Percentiles rank a stretch among this genome's conserved stretches.
Conservation (phyloP, 2,113 vertebrate species). For the Thalassoma bifasciatum region DNA sequence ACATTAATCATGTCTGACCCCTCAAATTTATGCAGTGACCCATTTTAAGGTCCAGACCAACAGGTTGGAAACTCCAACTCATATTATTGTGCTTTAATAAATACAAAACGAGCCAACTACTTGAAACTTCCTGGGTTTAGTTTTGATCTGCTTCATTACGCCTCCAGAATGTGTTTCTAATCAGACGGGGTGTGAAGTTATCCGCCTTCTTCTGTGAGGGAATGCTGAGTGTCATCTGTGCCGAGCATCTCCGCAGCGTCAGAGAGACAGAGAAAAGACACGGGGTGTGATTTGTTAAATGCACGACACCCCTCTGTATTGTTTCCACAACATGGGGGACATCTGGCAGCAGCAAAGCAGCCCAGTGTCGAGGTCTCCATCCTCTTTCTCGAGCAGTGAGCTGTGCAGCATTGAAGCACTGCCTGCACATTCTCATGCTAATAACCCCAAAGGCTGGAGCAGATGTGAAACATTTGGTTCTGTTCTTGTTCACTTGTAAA, state of each 20-base stretch:
- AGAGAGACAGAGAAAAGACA: slow-evolving; percentile 57
- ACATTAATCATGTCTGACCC: slow-evolving; percentile 44
- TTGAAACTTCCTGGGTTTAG: background rate
- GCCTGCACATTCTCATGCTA: slow-evolving; percentile 92
- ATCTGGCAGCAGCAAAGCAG: slow-evolving; percentile 86
- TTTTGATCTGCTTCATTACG: background rate
- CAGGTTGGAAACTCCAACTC: background rate
- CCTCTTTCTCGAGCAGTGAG: slow-evolving; percentile 83
- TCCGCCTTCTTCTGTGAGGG: slow-evolving; percentile 68
- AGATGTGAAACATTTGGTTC: slow-evolving; percentile 98
- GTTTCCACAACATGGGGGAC: slow-evolving; percentile 83
- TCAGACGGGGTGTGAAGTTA: slow-evolving; percentile 56
- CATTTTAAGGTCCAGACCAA: background rate
- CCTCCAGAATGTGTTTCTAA: background rate
- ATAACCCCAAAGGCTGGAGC: slow-evolving; percentile 85
- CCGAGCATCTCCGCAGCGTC: slow-evolving; percentile 45
- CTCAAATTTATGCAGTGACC: slow-evolving; percentile 23
- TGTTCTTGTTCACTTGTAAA: slow-evolving; percentile 94
- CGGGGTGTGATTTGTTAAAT: slow-evolving; percentile 84
- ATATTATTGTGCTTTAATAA: too few species aligned
- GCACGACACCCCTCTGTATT: slow-evolving; percentile 70
- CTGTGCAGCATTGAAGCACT: slow-evolving; percentile 85
- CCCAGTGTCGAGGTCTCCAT: slow-evolving; percentile 76
- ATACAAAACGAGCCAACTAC: too few species aligned
- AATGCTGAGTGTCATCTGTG: slow-evolving; percentile 56